phyloP scores from a whole-genome alignment of 64 coral and sea anemone species.

The Pachyseris speciosa region DNA sequence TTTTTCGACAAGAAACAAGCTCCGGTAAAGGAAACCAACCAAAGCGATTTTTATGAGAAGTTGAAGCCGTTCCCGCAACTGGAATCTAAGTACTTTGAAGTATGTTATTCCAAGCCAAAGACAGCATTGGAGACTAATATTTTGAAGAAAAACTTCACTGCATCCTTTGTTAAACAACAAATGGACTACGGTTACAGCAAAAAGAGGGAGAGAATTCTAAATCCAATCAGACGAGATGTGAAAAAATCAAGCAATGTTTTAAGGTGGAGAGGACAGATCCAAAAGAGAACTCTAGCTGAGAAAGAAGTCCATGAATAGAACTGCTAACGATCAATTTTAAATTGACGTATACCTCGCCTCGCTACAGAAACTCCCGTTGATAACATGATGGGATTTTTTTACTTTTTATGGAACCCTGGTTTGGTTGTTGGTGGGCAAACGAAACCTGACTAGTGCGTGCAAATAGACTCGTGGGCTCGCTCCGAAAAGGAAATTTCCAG shows the following conservation, averaged over 20 bases:
- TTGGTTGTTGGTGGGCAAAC: too few relatives aligned
- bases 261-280: neutral
- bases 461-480: too few relatives aligned
- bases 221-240: neutral
- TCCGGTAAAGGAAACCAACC: neutral
- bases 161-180: neutral
- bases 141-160: neutral
- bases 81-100: neutral
- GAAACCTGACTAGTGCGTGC: too few relatives aligned
- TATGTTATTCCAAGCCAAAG: slow-evolving; percentile 16
- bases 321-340: neutral
- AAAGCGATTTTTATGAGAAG: neutral
- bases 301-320: neutral
- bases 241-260: neutral
- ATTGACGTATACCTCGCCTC: too few relatives aligned
- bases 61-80: neutral
- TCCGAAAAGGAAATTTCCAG: too few relatives aligned
- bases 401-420: too few relatives aligned
- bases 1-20: neutral
- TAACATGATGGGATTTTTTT: too few relatives aligned
- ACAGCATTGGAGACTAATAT: neutral
- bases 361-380: too few relatives aligned
- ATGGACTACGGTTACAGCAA: neutral
- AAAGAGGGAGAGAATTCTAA: neutral
- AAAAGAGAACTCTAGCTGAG: neutral